Percentiles rank a stretch among this genome's conserved stretches.
These are phyloP conservation scores for Hydrotaea cyrtoneurina DNA, from an alignment of 2,888 invertebrate genomes.

Conservation along the genomic window DNA sequence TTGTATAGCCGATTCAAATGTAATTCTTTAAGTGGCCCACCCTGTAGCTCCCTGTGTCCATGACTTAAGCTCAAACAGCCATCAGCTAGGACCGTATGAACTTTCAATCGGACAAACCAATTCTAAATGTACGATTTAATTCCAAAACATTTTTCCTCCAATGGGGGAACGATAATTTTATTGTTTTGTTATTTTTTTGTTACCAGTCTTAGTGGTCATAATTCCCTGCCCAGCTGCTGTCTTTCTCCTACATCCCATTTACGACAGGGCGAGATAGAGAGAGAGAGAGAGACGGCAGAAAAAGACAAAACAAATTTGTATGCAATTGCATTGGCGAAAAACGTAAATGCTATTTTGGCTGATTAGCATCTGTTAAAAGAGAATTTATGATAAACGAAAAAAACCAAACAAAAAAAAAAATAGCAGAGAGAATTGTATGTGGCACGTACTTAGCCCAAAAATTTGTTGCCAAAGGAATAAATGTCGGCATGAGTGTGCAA, in stretches of 20 bases:
- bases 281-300: neutral
- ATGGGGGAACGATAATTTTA: too few relatives aligned
- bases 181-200: too few relatives aligned
- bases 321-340: slow-evolving; percentile 49
- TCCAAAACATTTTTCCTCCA: too few relatives aligned
- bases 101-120: too few relatives aligned
- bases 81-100: too few relatives aligned
- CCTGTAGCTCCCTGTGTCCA: too few relatives aligned
- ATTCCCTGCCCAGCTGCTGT: neutral
- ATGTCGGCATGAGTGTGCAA: neutral
- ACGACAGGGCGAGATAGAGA: neutral
- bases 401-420: slow-evolving; percentile 1
- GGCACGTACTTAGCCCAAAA: slow-evolving; percentile 34
- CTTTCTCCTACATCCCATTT: neutral
- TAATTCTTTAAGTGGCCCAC: too few relatives aligned
- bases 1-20: too few relatives aligned
- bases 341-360: slow-evolving; percentile 49
- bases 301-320: slow-evolving; percentile 38
- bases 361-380: slow-evolving; percentile 61
- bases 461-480: neutral
- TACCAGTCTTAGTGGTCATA: too few relatives aligned
- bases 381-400: slow-evolving; percentile 42
- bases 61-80: too few relatives aligned
- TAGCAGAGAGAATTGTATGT: slow-evolving; percentile 4
- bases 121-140: too few relatives aligned